Evolutionary conservation across 64 coral and sea anemone genomes (phyloP).

Genomic region (Montipora efflorescens): DNA sequence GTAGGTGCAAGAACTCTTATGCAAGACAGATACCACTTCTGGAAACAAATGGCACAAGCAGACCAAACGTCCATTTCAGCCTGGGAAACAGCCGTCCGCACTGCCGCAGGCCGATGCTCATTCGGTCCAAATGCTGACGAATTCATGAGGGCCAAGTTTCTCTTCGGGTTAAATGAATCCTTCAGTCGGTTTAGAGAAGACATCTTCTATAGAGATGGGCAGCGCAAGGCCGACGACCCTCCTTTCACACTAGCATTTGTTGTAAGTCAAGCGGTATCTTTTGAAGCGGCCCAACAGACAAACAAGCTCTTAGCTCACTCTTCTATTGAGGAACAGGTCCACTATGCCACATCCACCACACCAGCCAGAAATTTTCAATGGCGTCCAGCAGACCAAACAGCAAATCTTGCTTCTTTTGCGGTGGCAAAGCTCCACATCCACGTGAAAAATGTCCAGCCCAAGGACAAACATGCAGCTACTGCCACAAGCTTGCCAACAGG

Average conservation of each 20-base stretch:
- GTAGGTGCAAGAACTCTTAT: not conserved
- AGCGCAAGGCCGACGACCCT: too few relatives aligned
- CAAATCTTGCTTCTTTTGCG: too few relatives aligned
- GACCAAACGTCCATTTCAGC: not conserved
- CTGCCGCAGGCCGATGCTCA: not conserved
- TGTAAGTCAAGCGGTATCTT: slow-evolving; percentile 51
- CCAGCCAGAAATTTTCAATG: slow-evolving; percentile 8
- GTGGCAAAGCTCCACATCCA: not conserved
- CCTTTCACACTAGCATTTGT: not conserved
- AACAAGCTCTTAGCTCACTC: too few relatives aligned
- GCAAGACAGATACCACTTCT: not conserved
- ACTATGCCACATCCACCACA: too few relatives aligned
- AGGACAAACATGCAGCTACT: too few relatives aligned
- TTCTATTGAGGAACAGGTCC: too few relatives aligned
- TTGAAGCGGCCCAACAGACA: not conserved
- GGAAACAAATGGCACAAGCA: not conserved
- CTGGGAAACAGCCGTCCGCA: not conserved
- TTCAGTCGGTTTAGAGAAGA: not conserved
- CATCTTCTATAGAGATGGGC: too few relatives aligned
- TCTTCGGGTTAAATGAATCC: too few relatives aligned
- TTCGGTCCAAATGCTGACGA: slow-evolving; percentile 1
- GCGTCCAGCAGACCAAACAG: not conserved
- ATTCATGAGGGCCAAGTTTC: too few relatives aligned
- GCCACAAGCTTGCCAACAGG: too few relatives aligned
- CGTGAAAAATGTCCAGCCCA: not conserved